These are phyloP conservation scores for Ciconia boyciana DNA, from an alignment of 2,113 vertebrate species.

Conservation along the genomic window DNA sequence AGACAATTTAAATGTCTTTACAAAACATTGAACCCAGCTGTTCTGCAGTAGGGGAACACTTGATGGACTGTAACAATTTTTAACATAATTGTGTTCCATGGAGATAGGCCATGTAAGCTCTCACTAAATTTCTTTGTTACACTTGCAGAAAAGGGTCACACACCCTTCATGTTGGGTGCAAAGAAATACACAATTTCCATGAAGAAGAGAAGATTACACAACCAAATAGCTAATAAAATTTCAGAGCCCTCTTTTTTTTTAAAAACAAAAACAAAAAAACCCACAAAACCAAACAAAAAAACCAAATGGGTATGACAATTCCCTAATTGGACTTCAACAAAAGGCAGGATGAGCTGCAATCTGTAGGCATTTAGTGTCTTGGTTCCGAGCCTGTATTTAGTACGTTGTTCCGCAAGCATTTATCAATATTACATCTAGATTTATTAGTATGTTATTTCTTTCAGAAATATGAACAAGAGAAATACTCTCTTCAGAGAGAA, in stretches of 20 bases:
- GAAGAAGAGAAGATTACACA: neutral
- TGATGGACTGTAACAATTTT: neutral
- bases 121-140: neutral
- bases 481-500: slow-evolving; percentile 88
- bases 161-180: neutral
- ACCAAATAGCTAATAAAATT: neutral
- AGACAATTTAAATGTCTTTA: neutral
- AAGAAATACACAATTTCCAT: neutral
- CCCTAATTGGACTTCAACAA: neutral
- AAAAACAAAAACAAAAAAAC: too few species aligned
- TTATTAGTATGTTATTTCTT: slow-evolving; percentile 26
- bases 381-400: neutral
- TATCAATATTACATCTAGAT: neutral
- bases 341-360: neutral
- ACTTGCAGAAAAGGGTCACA: neutral
- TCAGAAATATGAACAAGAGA: slow-evolving; percentile 84
- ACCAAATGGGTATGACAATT: neutral
- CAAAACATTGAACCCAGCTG: neutral
- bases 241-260: neutral
- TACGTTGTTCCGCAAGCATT: neutral
- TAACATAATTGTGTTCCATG: accelerated
- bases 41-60: neutral
- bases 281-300: too few species aligned
- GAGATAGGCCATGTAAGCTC: neutral
- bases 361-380: neutral